phyloP scores from a whole-genome alignment of 2,113 vertebrate species.

The Astur gentilis region DNA sequence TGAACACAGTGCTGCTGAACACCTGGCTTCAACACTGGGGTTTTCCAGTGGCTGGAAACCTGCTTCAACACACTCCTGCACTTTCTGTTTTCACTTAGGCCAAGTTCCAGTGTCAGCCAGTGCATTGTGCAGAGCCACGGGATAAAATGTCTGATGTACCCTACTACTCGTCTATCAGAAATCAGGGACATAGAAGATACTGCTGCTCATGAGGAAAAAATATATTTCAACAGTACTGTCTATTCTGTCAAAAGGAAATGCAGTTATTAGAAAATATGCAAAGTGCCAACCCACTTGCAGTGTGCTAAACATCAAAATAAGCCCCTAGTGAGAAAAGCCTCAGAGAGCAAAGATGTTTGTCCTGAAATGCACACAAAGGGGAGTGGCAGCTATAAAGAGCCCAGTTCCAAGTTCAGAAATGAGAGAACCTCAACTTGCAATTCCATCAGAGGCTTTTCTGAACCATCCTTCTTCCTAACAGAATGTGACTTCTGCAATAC shows the following conservation, averaged over 20 bases:
- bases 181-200: background rate
- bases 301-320: background rate
- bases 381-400: background rate
- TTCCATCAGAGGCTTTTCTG: slow-evolving; percentile 4
- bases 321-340: background rate
- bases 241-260: background rate
- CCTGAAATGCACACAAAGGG: background rate
- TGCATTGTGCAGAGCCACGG: background rate
- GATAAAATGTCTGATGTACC: background rate
- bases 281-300: background rate
- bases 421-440: background rate
- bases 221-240: background rate
- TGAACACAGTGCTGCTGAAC: background rate
- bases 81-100: background rate
- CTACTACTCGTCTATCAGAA: background rate
- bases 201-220: background rate
- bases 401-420: slow-evolving; percentile 38
- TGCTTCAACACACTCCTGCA: background rate
- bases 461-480: slow-evolving; percentile 7
- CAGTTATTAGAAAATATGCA: background rate
- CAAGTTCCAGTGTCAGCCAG: background rate
- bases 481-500: background rate
- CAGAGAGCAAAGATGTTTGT: background rate
- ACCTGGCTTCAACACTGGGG: background rate
- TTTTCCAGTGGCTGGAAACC: background rate